Conservation (phyloP, 2,888 invertebrate genomes). For the Nineta flava region DNA sequence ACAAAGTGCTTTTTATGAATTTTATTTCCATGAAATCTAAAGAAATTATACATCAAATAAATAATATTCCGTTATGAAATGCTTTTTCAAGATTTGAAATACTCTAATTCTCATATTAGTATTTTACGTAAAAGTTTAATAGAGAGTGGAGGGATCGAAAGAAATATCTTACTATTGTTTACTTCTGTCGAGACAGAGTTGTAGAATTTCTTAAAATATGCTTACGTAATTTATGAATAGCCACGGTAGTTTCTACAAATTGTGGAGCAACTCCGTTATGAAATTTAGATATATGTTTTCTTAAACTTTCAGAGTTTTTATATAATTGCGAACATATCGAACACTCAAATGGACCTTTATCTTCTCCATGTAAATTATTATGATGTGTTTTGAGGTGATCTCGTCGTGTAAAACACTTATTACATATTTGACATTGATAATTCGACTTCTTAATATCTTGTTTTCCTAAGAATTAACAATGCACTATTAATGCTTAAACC, state of each 20-base stretch:
- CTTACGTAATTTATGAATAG: too few species aligned
- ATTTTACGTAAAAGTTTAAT: too few species aligned
- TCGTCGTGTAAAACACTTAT: constrained; percentile 26
- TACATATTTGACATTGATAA: constrained; percentile 26
- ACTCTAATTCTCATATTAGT: too few species aligned
- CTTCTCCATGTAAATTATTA: constrained; percentile 31
- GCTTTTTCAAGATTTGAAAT: too few species aligned
- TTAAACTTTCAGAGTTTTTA: constrained; percentile 29
- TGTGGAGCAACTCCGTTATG: constrained; percentile 17
- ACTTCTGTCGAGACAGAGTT: too few species aligned
- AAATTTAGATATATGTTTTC: constrained; percentile 30
- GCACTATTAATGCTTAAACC: background rate
- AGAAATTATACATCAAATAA: too few species aligned
- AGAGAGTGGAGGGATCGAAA: too few species aligned
- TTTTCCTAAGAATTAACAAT: constrained; percentile 21
- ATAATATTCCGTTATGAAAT: too few species aligned
- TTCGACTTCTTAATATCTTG: constrained; percentile 16
- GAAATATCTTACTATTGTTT: too few species aligned
- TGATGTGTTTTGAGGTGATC: constrained; percentile 30
- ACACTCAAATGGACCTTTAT: constrained; percentile 29
- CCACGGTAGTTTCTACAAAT: background rate
- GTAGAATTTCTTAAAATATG: too few species aligned
- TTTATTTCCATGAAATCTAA: too few species aligned
- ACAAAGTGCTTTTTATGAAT: too few species aligned
- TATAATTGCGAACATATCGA: constrained; percentile 28